Conservation (phyloP, 2,797 vertebrate species). For the Sebastes umbrosus region DNA sequence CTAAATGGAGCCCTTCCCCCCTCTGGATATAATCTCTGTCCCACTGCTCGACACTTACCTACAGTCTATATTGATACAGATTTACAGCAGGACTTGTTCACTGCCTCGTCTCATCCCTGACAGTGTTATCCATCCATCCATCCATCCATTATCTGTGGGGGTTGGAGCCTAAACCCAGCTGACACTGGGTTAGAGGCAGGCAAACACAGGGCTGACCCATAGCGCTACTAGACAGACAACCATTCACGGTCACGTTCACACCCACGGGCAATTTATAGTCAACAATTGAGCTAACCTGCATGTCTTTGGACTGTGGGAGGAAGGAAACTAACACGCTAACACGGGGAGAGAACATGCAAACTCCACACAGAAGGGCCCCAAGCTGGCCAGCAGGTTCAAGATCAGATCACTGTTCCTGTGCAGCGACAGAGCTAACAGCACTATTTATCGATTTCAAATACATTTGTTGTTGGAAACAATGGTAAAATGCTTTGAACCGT, state of each 20-base stretch:
- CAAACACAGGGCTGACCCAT: background rate
- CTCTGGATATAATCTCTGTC: constrained; percentile 37
- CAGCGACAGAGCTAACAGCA: too few relatives aligned
- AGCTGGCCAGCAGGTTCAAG: too few relatives aligned
- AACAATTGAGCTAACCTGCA: background rate
- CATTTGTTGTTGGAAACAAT: too few relatives aligned
- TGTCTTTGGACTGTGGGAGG: background rate
- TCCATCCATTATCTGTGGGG: background rate
- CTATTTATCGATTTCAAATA: too few relatives aligned
- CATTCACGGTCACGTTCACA: background rate
- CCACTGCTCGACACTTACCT: constrained; percentile 9
- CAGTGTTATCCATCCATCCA: background rate
- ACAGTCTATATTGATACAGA: background rate
- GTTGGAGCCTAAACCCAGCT: background rate
- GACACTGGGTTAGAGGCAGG: background rate
- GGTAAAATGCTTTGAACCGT: too few relatives aligned
- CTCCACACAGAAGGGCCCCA: too few relatives aligned
- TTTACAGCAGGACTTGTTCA: background rate
- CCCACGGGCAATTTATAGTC: background rate
- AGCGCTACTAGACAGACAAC: too few relatives aligned
- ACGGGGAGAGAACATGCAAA: too few relatives aligned
- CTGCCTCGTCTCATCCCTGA: background rate
- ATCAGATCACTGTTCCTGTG: too few relatives aligned
- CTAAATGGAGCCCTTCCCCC: constrained; percentile 46
- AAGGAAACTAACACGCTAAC: background rate